Evolutionary conservation across 2,797 vertebrate genomes (phyloP).

Genomic region (Epinephelus coioides): DNA sequence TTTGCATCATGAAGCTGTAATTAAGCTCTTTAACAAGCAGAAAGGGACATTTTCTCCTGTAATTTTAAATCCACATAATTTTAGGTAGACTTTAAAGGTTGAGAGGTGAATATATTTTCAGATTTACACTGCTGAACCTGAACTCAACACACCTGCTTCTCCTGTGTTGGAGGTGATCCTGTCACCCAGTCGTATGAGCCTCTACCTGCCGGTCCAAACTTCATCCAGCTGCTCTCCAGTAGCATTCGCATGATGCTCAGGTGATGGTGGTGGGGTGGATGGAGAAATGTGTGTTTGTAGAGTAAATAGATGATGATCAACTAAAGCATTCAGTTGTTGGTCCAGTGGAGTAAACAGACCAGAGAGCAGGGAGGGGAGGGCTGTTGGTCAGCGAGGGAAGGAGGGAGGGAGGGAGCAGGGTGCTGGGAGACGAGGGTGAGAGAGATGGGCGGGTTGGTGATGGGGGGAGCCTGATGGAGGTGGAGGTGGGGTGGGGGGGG

Average conservation of each 20-base stretch:
- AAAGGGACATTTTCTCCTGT: not conserved
- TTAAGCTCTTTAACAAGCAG: not conserved
- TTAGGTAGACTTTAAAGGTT: too few species aligned
- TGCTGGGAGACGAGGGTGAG: constrained; percentile 10
- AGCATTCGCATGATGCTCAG: constrained; percentile 85
- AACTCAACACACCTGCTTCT: constrained; percentile 87
- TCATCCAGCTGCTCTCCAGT: constrained; percentile 91
- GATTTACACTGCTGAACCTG: not conserved
- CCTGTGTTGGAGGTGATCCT: constrained; percentile 82
- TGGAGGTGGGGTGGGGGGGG: constrained; percentile 6
- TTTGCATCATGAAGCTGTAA: not conserved
- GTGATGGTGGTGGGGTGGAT: not conserved
- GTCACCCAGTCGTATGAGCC: constrained; percentile 92
- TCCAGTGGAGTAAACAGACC: constrained; percentile 42
- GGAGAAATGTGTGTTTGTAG: constrained; percentile 12
- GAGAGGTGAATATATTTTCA: not conserved
- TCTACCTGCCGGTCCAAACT: constrained; percentile 91
- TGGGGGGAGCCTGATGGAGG: constrained; percentile 7
- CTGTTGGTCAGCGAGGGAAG: not conserved
- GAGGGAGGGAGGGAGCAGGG: not conserved
- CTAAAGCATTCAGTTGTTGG: constrained; percentile 32
- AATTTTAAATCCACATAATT: not conserved
- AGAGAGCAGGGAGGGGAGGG: not conserved
- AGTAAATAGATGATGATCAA: not conserved
- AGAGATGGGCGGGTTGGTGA: not conserved